A percentile compares a stretch with the other conserved stretches of the same genome.
phyloP scores from a whole-genome alignment of 2,797 vertebrate genomes.

The Catharus ustulatus region DNA sequence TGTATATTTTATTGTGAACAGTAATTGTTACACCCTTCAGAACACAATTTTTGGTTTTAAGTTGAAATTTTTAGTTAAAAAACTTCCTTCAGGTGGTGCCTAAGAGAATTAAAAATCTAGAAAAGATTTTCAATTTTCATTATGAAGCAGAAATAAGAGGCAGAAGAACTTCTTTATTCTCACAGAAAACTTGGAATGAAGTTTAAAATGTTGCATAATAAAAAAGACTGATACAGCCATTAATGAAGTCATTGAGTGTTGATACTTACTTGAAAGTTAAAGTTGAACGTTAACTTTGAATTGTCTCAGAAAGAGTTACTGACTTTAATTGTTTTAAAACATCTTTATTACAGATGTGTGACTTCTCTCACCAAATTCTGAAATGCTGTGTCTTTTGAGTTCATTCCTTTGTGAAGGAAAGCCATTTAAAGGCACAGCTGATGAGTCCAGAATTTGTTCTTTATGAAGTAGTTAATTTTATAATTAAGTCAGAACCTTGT shows the following conservation, averaged over 20 bases:
- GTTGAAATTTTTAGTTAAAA: background rate
- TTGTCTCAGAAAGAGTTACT: background rate
- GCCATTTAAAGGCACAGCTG: slow-evolving; percentile 40
- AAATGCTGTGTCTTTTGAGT: background rate
- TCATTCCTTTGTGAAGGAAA: slow-evolving; percentile 41
- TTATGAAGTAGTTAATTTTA: slow-evolving; percentile 60
- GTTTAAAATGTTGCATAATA: background rate
- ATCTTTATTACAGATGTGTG: background rate
- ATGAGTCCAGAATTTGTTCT: slow-evolving; percentile 43
- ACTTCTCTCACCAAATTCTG: slow-evolving; percentile 4
- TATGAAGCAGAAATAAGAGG: background rate
- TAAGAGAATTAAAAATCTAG: background rate
- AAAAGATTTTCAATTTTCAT: background rate
- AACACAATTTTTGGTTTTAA: background rate
- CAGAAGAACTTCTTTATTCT: background rate
- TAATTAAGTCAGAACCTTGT: slow-evolving; percentile 60
- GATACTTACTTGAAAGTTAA: background rate
- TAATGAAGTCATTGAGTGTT: background rate
- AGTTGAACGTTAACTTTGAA: background rate
- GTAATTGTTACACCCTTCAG: background rate
- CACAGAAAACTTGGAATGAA: background rate
- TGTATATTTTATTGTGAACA: background rate
- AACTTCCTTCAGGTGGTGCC: background rate
- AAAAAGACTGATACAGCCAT: background rate
- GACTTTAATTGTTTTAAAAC: background rate